Evolutionary conservation across 2,797 vertebrate species (phyloP).

Genomic region (Esox masquinongy): DNA sequence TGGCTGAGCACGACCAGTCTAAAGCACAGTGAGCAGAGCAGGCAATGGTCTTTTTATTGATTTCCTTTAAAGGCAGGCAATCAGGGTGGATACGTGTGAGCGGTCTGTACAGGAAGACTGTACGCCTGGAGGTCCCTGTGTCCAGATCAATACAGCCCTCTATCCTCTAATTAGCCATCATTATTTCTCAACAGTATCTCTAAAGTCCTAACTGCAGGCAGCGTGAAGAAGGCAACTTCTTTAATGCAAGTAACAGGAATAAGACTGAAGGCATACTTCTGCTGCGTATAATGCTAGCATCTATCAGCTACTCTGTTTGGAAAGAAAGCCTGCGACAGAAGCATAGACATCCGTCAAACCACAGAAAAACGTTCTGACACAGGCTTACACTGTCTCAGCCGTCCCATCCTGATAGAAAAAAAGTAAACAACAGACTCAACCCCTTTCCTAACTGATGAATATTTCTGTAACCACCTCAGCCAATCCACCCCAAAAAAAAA

Average conservation of each 20-base stretch:
- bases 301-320: not conserved
- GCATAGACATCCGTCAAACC: not conserved
- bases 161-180: not conserved
- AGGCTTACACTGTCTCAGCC: not conserved
- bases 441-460: not conserved
- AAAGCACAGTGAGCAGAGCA: slow-evolving; percentile 27
- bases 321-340: not conserved
- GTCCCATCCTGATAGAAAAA: not conserved
- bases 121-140: not conserved
- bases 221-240: not conserved
- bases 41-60: slow-evolving; percentile 3
- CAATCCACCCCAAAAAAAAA: not conserved
- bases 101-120: slow-evolving; percentile 6
- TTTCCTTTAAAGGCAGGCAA: slow-evolving; percentile 7
- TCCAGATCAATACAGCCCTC: not conserved
- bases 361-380: not conserved
- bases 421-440: not conserved
- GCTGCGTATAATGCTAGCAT: not conserved
- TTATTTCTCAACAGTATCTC: not conserved
- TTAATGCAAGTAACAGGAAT: not conserved
- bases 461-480: not conserved
- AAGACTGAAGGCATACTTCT: not conserved
- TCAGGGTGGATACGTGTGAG: not conserved
- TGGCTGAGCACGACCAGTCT: slow-evolving; percentile 35
- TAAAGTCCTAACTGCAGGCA: not conserved